A percentile compares a stretch with the other conserved stretches of the same genome.
Evolutionary conservation across 2,113 vertebrate genomes (phyloP).

Genomic region (Eclectus roratus): DNA sequence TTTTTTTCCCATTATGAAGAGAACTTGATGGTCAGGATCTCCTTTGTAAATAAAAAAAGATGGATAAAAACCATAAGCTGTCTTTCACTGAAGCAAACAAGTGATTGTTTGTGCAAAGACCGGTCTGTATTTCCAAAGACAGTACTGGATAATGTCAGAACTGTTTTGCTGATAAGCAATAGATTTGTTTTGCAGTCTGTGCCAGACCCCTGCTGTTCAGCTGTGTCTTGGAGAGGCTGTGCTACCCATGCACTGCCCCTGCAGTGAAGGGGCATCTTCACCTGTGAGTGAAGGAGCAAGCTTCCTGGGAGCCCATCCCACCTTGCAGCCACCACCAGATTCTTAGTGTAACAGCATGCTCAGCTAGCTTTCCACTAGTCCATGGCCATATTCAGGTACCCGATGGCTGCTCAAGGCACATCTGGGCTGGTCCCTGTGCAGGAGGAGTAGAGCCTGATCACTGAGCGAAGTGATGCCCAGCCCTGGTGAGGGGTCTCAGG

Average conservation of each 20-base stretch:
- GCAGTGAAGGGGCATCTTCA: neutral
- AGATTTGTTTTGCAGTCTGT: neutral
- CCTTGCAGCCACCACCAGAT: neutral
- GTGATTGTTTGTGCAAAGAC: neutral
- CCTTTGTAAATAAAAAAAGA: neutral
- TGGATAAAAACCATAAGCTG: neutral
- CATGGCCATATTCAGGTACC: neutral
- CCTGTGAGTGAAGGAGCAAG: neutral
- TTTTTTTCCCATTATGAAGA: neutral
- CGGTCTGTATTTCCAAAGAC: neutral
- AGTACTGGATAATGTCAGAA: neutral
- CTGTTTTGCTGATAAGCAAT: neutral
- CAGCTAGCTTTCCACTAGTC: neutral
- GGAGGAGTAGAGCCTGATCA: neutral
- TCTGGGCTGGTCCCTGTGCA: neutral
- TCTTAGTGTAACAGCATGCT: no score
- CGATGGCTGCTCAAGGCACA: neutral
- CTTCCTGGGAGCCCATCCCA: neutral
- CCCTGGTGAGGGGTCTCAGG: accelerated
- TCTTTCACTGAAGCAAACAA: neutral
- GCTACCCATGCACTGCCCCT: neutral
- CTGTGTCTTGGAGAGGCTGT: neutral
- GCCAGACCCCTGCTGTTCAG: neutral
- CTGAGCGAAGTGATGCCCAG: no score
- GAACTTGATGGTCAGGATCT: neutral